Base-by-base conservation (phyloP, 2,797 vertebrate genomes). In the Delichon dasypus region DNA sequence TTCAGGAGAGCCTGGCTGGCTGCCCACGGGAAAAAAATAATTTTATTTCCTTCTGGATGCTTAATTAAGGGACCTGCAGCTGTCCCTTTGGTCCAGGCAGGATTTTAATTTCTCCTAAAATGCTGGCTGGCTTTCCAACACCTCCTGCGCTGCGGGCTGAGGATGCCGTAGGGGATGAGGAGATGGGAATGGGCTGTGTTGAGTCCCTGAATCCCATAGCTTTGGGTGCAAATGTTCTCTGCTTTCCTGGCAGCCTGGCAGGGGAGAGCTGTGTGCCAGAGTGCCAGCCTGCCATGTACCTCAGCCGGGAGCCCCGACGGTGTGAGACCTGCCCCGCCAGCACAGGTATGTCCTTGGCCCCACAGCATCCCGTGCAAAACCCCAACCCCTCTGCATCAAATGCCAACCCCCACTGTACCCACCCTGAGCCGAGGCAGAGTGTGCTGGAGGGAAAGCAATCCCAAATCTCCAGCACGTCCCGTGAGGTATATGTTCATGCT, bases 221-320 rank as follows among this genome's bases (percentile, higher is more conserved):
- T 77, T 27, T 34, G 6, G 30, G 19, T 83, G 30, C 18, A 51
- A 88, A 32, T 0, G 9, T 72, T 47, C 51, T 58, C 22, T 77
- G 45, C 74, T 96, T 92, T 93, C 45, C 40, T 0, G 5, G 68
- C 95, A 99, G 99, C 94, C 96, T 99, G 57, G 98, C 98, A 25
- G 98, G 99, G 76, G 98, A 98, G 91, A 98, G 97, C 86, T 99
- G 99, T 30, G 95, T 99, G 68, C 98, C 98, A 0, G 98, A 98
- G 51, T 99, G 99, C 97, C 97, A 97, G 78, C 98, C 97, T 1
- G 96, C 98, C 93, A 99, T 98, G 76, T 99, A 98, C 95, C 98
- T 99, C 88, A 98, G 98, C 85, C 90, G 97, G 32, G 98, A 98
- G 89, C 97, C 98, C 74, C 97, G 98, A 97, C 96, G 38, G 13